Evolutionary conservation across 2,797 vertebrate species (phyloP), one percentile per base, ranked within the genome.

Genomic region (Thripadectes ignobilis): DNA sequence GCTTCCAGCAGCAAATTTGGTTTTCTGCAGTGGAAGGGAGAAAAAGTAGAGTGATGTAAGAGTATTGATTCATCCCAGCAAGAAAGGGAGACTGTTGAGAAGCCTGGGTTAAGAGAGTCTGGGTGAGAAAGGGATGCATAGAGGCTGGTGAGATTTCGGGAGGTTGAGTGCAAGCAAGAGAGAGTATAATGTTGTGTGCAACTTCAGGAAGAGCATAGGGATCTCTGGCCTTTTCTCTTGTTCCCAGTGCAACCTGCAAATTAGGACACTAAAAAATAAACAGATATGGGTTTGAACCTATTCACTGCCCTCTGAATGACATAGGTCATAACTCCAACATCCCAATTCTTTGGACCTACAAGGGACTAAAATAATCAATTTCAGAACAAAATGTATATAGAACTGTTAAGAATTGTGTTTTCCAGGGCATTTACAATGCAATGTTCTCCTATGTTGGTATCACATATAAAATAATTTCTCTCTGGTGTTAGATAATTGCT

Each of bases 381-480:
- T 81, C 63, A 73, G 65, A 89, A 66, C 4, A 88, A 78, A 92
- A 68, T 43, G 16, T 58, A 32, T 51, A 65, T 26, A 41, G 6
- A 69, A 58, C 24, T 23, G 21, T 51, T 88, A 78, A 84, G 27
- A 84, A 78, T 1, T 54, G 34, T 54, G 41, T 41, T 82, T 91
- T 92, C 73, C 79, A 61, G 58, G 36, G 18, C 24, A 77, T 79
- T 80, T 74, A 45, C 24, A 92, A 41, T 59, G 29, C 45, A 67
- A 29, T 48, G 32, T 87, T 93, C 92, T 87, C 32, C 36, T 95
- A 27, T 92, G 57, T 36, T 80, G 41, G 75, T 89, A 85, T 65
- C 67, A n/a, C 5, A 1, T 72, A 59, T 39, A 80, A 95, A 94
- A 87, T 65, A 80, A 74, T 74, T 76, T 95, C 30, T 93, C 26